Evolutionary conservation across 1,140 invertebrate genomes (phyloP).

Genomic region (Yoshiicerus persimilis): DNA sequence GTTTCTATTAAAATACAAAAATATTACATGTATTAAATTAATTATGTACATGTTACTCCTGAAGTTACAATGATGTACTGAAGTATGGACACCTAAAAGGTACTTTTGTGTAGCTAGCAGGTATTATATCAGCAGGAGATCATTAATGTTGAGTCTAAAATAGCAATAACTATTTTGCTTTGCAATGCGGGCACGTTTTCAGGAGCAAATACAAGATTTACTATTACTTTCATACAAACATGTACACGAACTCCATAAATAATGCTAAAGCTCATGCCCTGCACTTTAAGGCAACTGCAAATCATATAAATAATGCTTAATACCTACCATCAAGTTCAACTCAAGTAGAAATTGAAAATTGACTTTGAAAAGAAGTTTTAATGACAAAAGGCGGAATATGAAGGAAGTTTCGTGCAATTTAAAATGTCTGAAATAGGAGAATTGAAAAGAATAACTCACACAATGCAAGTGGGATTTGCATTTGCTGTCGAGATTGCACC

Average conservation of each 20-base stretch:
- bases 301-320: not conserved
- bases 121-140: not conserved
- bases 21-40: not conserved
- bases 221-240: not conserved
- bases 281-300: not conserved
- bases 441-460: conserved; percentile 18
- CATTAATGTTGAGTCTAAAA: not conserved
- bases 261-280: too few species aligned
- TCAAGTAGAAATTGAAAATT: not conserved
- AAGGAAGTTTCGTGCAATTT: not conserved
- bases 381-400: not conserved
- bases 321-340: not conserved
- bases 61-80: too few species aligned
- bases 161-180: not conserved
- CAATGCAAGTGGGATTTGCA: conserved; percentile 44
- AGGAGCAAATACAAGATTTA: not conserved
- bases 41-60: too few species aligned
- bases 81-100: too few species aligned
- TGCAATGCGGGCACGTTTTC: not conserved
- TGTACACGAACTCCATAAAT: not conserved
- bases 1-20: conserved; percentile 68
- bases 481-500: conserved; percentile 25
- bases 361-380: not conserved
- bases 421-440: not conserved
- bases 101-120: too few species aligned